A percentile compares a stretch with the other conserved stretches of the same genome.
Conservation (phyloP, 1,140 invertebrate species). For the Andrena cerasifolii region DNA sequence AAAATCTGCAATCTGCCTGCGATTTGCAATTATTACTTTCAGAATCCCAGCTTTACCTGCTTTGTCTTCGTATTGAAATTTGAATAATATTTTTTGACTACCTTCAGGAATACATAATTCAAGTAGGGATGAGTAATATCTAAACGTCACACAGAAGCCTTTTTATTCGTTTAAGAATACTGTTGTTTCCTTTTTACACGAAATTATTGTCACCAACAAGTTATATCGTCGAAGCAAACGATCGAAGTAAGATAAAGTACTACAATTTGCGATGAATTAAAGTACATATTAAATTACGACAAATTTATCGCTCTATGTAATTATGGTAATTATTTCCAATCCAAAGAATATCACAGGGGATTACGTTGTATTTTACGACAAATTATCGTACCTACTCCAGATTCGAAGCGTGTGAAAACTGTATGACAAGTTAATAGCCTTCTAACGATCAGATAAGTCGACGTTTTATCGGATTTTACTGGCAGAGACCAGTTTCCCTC, state of each 20-base stretch:
- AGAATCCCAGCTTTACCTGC: too few relatives aligned
- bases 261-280: constrained; percentile 8
- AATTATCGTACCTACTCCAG: constrained; percentile 23
- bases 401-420: constrained; percentile 49
- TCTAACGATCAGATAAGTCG: constrained; percentile 59
- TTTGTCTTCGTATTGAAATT: too few relatives aligned
- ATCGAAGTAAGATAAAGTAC: neutral
- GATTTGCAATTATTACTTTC: too few relatives aligned
- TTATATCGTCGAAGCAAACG: neutral
- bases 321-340: constrained; percentile 24
- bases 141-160: neutral
- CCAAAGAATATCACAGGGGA: neutral
- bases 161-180: too few relatives aligned
- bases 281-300: constrained; percentile 29
- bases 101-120: too few relatives aligned
- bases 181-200: neutral
- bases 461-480: constrained; percentile 47
- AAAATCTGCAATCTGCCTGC: too few relatives aligned
- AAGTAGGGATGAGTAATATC: too few relatives aligned
- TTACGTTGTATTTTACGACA: constrained; percentile 6
- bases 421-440: constrained; percentile 70
- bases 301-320: constrained; percentile 3
- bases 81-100: too few relatives aligned
- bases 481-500: constrained; percentile 50
- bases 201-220: neutral